phyloP scores from a whole-genome alignment of 2,113 vertebrate species.

The Hippocampus zosterae region DNA sequence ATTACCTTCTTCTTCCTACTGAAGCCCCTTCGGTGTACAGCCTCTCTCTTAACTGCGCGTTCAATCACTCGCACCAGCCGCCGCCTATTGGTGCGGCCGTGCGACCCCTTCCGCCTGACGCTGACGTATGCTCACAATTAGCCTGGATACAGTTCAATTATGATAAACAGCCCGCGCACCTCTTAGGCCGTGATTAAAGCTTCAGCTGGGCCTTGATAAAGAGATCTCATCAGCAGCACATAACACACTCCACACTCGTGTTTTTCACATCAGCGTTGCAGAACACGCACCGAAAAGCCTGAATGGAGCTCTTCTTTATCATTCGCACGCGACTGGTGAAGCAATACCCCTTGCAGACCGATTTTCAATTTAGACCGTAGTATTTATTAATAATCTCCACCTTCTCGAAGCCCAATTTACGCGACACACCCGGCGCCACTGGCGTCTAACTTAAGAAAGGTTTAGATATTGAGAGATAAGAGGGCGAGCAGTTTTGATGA shows the following conservation, averaged over 20 bases:
- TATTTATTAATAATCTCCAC: constrained; percentile 67
- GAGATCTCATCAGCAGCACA: constrained; percentile 86
- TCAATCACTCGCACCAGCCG: constrained; percentile 62
- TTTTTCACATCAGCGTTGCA: constrained; percentile 66
- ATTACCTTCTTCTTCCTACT: constrained; percentile 55
- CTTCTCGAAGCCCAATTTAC: constrained; percentile 36
- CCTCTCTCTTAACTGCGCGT: constrained; percentile 55
- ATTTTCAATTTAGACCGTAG: constrained; percentile 70
- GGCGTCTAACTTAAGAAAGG: constrained; percentile 42
- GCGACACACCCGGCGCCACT: constrained; percentile 18
- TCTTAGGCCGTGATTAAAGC: constrained; percentile 94
- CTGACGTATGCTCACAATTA: constrained; percentile 93
- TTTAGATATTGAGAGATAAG: constrained; percentile 40
- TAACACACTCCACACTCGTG: constrained; percentile 80
- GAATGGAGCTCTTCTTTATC: constrained; percentile 74
- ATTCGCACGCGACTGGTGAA: constrained; percentile 77
- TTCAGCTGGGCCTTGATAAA: constrained; percentile 82
- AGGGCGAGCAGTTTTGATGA: constrained; percentile 78
- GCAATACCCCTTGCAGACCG: constrained; percentile 61
- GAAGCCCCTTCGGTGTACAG: constrained; percentile 48
- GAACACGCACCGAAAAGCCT: constrained; percentile 35
- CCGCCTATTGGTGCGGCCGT: constrained; percentile 49
- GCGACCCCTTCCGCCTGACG: constrained; percentile 65
- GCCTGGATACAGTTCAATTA: constrained; percentile 90
- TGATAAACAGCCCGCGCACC: constrained; percentile 86